Base-by-base conservation (phyloP, 2,888 invertebrate species). In the Hoplodrina blanda region DNA sequence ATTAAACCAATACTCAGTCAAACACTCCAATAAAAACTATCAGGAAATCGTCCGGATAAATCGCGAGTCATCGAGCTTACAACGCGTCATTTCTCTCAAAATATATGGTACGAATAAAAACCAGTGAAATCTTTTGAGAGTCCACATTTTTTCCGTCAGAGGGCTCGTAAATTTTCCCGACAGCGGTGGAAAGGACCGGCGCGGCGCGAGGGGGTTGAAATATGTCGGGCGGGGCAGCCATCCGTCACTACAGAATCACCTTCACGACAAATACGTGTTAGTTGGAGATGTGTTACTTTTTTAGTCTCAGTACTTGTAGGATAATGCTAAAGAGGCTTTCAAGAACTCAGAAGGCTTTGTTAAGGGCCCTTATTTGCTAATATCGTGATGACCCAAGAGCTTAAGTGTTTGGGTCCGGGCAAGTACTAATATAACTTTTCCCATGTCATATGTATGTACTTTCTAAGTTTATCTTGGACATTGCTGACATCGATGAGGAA, bases 61-160 rank as follows among this genome's bases (percentile, higher is more conserved):
- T 91, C 87, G 83, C 78, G 77, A 86, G 88, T 89, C 88, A 87
- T 87, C 87, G 88, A 87, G 66, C 67, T 72, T 62, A 71, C 62
- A 66, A 80, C 86, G 88, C 86, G 89, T 92, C 92, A 92, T 93
- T 93, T 92, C 92, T 90, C 87, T 91, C 92, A 90, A 92, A 93
- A 94, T 92, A 92, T 91, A 92, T 92, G 87, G 90, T 79, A 86
- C 87, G 91, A 90, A 91, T 92, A 92, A 93, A 88, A 93, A 91
- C 90, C 85, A 87, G 91, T 84, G 89, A 89, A 89, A 90, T 90
- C 90, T 90, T 85, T 81, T 75, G 88, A 89, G 90, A 91, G 90
- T 90, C 84, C 89, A 90, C 91, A 91, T 92, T 92, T 93, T 91
- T 91, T 88, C 89, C 82, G 83, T 80, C 82, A 65, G 87, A 86